Base-by-base conservation (phyloP, 2,888 invertebrate genomes). In the Drosophila paramelanica region DNA sequence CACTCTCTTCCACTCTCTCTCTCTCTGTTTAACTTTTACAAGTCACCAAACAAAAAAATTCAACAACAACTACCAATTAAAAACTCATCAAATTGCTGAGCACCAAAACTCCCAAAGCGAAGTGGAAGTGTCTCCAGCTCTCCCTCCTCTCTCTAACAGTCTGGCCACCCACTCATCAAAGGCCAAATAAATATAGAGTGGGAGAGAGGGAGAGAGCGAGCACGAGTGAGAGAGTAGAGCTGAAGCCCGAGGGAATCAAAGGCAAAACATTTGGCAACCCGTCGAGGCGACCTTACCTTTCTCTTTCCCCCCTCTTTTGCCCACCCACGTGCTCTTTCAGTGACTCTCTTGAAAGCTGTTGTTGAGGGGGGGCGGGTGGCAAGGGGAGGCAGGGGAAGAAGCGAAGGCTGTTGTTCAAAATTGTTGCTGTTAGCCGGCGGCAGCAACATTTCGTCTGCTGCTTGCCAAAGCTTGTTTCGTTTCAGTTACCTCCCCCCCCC, bases 401-500 rank as follows among this genome's bases (percentile, higher is more conserved):
- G 47, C 11, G 14, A 50, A 52, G 58, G 58, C 58, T 68, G 65
- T 66, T 74, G 65, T 70, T 73, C 38, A 58, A 76, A 73, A 59
- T 66, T 79, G 68, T 66, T 77, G 70, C 61, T 83, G 47, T 57
- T 73, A 65, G 51, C 62, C 62, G 78, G 64, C 77, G 81, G 80
- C 84, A 80, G 67, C 61, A 60, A 77, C 66, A 79, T 71, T 86
- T 81, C 69, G 84, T 84, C 71, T 72, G 67, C 61, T 55, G 59
- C 66, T 73, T 70, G 80, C 72, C 64, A 77, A 69, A 74, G 78
- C 87, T 77, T 75, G 73, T 83, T 87, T 84, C 67, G 59, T 65
- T 64, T 46, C 60, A 57, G 56, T 31, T 11, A n/a, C 17, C 45
- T 17, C 17, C 45, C 42, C 8, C 1, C 11, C 31, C 6, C 45